Evolutionary conservation across 2,888 invertebrate species (phyloP).

Genomic region (Tyria jacobaeae): DNA sequence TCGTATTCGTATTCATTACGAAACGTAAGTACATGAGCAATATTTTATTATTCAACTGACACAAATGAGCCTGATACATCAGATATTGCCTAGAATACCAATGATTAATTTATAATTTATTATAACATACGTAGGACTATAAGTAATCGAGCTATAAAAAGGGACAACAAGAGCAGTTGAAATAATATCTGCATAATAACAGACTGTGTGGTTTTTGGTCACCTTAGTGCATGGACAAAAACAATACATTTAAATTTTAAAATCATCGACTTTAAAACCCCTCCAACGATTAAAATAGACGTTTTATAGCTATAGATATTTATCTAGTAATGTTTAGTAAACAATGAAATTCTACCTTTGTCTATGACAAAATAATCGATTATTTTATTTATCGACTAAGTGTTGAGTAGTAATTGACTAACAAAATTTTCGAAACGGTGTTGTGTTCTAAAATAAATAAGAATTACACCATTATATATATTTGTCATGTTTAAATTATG

Average conservation of each 20-base stretch:
- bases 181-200: no score
- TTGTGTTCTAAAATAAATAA: background rate
- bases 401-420: background rate
- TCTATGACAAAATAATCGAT: background rate
- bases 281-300: no score
- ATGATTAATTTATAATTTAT: constrained; percentile 41
- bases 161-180: background rate
- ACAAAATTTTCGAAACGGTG: background rate
- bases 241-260: no score
- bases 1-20: constrained; percentile 26
- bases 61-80: constrained; percentile 24
- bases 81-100: constrained; percentile 37
- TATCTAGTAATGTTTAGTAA: no score
- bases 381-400: constrained; percentile 1
- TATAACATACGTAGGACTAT: background rate
- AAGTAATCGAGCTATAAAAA: background rate
- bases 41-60: constrained; percentile 43
- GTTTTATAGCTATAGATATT: background rate
- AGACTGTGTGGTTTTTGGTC: no score
- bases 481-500: constrained; percentile 32
- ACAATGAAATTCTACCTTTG: background rate
- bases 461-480: constrained; percentile 15
- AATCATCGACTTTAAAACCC: no score
- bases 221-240: no score
- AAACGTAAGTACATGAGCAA: constrained; percentile 24